Evolutionary conservation across 2,113 vertebrate species (phyloP).

Genomic region (Brachyistius frenatus): DNA sequence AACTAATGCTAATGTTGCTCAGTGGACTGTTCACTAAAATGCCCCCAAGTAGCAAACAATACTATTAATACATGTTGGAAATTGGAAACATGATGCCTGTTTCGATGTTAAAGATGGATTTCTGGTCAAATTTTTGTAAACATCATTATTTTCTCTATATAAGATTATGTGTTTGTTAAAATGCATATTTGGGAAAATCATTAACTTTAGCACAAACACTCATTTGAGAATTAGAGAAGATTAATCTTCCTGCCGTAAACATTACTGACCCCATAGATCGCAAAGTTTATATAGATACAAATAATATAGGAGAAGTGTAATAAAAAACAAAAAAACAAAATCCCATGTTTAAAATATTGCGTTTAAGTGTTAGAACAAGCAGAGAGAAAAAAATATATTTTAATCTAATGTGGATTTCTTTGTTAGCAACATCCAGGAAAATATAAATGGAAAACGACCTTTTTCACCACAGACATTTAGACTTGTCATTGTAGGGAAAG

Average conservation of each 20-base stretch:
- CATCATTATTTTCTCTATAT: background rate
- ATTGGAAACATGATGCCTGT: too few species aligned
- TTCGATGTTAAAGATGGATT: too few species aligned
- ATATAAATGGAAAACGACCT: background rate
- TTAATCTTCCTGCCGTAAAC: background rate
- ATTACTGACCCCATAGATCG: background rate
- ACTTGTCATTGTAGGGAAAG: too few species aligned
- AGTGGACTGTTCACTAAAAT: too few species aligned
- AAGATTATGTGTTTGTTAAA: background rate
- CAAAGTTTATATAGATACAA: slow-evolving; percentile 6
- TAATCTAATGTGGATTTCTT: slow-evolving; percentile 6
- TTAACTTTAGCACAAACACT: background rate
- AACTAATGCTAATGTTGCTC: too few species aligned
- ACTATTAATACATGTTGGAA: too few species aligned
- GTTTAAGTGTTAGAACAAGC: background rate
- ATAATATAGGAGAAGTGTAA: slow-evolving; percentile 2
- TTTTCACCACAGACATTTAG: too few species aligned
- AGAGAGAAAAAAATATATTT: slow-evolving; percentile 12
- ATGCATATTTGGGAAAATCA: background rate
- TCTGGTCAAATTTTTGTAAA: too few species aligned
- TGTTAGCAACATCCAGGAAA: slow-evolving; percentile 23
- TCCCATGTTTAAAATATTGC: slow-evolving; percentile 9
- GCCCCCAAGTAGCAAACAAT: too few species aligned
- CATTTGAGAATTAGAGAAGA: background rate
- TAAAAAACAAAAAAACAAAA: slow-evolving; percentile 24